Evolutionary conservation across 2,797 vertebrate species (phyloP).

Genomic region (Tauraco hartlaubi): DNA sequence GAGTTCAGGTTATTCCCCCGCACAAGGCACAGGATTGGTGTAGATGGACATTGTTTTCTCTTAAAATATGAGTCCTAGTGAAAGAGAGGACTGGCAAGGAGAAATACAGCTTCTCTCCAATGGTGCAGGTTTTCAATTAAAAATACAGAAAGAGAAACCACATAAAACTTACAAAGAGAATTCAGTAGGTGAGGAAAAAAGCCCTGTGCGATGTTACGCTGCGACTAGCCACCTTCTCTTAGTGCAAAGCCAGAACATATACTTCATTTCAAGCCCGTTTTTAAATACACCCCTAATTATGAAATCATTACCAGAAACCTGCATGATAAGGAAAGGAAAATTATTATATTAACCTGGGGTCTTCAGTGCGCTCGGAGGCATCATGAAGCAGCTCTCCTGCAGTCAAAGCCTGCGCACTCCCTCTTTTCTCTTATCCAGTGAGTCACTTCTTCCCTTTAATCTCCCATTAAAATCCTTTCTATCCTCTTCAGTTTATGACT

Average conservation of each 20-base stretch:
- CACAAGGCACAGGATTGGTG: not conserved
- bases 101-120: not conserved
- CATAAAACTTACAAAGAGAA: not conserved
- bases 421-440: slow-evolving; percentile 9
- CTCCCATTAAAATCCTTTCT: slow-evolving; percentile 74
- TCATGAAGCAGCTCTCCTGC: slow-evolving; percentile 7
- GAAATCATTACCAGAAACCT: slow-evolving; percentile 34
- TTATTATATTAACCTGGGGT: slow-evolving; percentile 63
- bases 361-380: not conserved
- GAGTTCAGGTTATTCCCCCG: not conserved
- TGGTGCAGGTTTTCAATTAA: not conserved
- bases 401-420: not conserved
- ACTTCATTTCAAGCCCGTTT: slow-evolving; percentile 21
- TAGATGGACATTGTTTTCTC: not conserved
- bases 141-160: not conserved
- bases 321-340: slow-evolving; percentile 43
- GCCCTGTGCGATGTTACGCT: not conserved
- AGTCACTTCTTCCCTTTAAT: slow-evolving; percentile 73
- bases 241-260: not conserved
- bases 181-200: not conserved
- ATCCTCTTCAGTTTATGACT: slow-evolving; percentile 76
- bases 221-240: not conserved
- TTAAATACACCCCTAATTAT: slow-evolving; percentile 44
- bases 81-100: not conserved
- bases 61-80: not conserved